A percentile compares a stretch with the other conserved stretches of the same genome.
These are phyloP conservation scores for Trissolcus japonicus DNA, from an alignment of 2,888 invertebrate species.

Conservation along the genomic window DNA sequence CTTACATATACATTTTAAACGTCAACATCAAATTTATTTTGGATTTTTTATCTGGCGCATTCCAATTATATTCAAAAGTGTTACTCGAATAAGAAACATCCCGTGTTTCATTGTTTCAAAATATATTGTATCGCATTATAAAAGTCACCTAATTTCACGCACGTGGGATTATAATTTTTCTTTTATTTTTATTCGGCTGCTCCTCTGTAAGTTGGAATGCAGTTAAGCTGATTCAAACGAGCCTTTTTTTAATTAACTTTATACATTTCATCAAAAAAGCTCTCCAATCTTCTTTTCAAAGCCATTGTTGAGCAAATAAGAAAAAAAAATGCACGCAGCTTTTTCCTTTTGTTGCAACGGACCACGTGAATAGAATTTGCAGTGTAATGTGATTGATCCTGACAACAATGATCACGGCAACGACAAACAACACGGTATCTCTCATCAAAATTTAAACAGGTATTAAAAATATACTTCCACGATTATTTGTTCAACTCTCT, in stretches of 20 bases:
- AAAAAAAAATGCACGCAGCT: conserved; percentile 29
- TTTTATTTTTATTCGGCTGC: conserved; percentile 5
- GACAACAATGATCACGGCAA: conserved; percentile 6
- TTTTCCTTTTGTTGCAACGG: background rate
- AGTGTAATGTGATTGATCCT: conserved; percentile 32
- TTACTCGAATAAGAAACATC: no score
- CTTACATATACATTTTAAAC: no score
- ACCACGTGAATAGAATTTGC: conserved; percentile 19
- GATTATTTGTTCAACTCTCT: conserved; percentile 11
- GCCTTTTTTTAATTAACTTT: conserved; percentile 23
- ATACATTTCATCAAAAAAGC: conserved; percentile 21
- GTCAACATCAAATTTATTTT: background rate
- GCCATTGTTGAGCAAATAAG: conserved; percentile 29
- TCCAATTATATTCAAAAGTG: no score
- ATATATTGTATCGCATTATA: no score
- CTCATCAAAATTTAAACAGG: background rate
- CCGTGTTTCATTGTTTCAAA: no score
- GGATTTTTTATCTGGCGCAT: conserved; percentile 8
- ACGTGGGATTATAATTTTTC: conserved; percentile 13
- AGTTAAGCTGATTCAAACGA: conserved; percentile 23
- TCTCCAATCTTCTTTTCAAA: conserved; percentile 25
- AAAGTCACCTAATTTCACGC: background rate
- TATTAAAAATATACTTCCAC: conserved; percentile 42
- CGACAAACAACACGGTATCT: conserved; percentile 7
- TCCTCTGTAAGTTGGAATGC: conserved; percentile 25